Evolutionary conservation across 2,888 invertebrate genomes (phyloP).

Genomic region (Spodoptera picta): DNA sequence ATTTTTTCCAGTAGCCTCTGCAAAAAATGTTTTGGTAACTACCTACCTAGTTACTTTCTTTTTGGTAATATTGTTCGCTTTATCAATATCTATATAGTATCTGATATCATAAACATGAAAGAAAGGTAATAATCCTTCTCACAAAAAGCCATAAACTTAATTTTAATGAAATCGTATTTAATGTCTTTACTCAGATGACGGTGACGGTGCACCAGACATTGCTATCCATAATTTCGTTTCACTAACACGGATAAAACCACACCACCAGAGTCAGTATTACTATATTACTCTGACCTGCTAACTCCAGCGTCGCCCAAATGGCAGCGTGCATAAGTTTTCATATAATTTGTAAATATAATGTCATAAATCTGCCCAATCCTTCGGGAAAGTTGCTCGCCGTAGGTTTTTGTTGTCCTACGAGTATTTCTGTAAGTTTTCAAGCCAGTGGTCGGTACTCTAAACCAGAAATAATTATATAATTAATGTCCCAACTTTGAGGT

Average conservation of each 20-base stretch:
- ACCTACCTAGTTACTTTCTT: too few species aligned
- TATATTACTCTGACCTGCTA: slow-evolving; percentile 16
- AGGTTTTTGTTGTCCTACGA: slow-evolving; percentile 36
- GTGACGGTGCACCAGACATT: too few species aligned
- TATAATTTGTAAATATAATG: slow-evolving; percentile 43
- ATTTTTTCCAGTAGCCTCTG: too few species aligned
- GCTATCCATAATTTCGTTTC: too few species aligned
- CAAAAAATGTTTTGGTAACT: too few species aligned
- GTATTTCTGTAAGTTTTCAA: slow-evolving; percentile 28
- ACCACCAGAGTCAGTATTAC: background rate
- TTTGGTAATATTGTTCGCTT: background rate
- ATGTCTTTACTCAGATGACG: too few species aligned
- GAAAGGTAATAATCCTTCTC: too few species aligned
- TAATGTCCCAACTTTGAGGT: slow-evolving; percentile 44
- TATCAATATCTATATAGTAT: background rate
- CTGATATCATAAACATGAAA: too few species aligned
- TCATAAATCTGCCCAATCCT: slow-evolving; percentile 30
- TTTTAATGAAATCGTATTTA: too few species aligned
- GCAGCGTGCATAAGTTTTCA: slow-evolving; percentile 26
- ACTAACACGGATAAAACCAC: too few species aligned
- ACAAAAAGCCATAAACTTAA: too few species aligned
- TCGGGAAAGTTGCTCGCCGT: slow-evolving; percentile 8
- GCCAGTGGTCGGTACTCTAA: slow-evolving; percentile 28
- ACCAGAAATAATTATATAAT: slow-evolving; percentile 49
- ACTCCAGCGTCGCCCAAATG: slow-evolving; percentile 11